Evolutionary conservation across 2,888 invertebrate genomes (phyloP).

Genomic region (Synanthedon vespiformis): DNA sequence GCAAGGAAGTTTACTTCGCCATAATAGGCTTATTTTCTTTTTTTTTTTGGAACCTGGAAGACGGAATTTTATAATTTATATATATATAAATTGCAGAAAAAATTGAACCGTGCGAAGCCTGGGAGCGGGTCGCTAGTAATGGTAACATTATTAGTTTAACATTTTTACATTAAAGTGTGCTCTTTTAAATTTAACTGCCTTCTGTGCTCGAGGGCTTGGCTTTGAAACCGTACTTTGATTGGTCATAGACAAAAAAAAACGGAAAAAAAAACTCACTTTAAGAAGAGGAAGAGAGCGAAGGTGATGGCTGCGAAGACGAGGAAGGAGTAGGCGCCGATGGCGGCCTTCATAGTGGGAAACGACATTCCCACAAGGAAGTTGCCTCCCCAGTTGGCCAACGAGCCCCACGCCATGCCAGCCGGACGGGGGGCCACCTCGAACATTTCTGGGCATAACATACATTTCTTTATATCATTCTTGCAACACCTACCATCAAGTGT

Average conservation of each 20-base stretch:
- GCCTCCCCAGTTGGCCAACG: constrained; percentile 88
- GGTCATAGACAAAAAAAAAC: background rate
- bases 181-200: too few relatives aligned
- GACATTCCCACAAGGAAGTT: constrained; percentile 88
- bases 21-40: too few relatives aligned
- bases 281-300: constrained; percentile 67
- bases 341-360: constrained; percentile 74
- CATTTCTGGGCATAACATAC: constrained; percentile 66
- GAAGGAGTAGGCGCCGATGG: constrained; percentile 80
- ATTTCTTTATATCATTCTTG: background rate
- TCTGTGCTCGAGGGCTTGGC: too few relatives aligned
- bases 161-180: too few relatives aligned
- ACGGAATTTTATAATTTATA: too few relatives aligned
- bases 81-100: too few relatives aligned
- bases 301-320: constrained; percentile 76
- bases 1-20: too few relatives aligned
- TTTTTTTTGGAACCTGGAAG: too few relatives aligned
- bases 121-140: too few relatives aligned
- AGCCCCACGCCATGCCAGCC: constrained; percentile 88
- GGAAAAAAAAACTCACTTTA: constrained; percentile 60
- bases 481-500: too few relatives aligned
- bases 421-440: constrained; percentile 88
- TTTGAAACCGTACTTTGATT: background rate
- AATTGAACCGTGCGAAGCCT: too few relatives aligned
- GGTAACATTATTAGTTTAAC: too few relatives aligned